Conservation (phyloP, 2,888 invertebrate species). For the Leucophora obtusa region DNA sequence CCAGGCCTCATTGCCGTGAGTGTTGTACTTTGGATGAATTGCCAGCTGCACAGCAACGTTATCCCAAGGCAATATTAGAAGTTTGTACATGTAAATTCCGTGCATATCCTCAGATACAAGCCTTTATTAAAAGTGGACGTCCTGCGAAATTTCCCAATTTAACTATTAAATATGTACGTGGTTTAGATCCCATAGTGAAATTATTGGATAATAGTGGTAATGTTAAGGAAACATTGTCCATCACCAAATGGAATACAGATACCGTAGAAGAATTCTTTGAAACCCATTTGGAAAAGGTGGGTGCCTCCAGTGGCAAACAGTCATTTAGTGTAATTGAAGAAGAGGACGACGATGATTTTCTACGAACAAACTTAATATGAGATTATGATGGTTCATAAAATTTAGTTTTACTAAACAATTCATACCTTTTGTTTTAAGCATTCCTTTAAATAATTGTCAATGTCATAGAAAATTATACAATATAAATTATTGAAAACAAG, state of each 20-base stretch:
- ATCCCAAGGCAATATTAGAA: slow-evolving; percentile 94
- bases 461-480: slow-evolving; percentile 33
- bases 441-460: slow-evolving; percentile 16
- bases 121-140: slow-evolving; percentile 96
- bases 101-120: slow-evolving; percentile 98
- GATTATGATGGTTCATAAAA: neutral
- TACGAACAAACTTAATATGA: slow-evolving; percentile 80
- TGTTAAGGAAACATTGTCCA: slow-evolving; percentile 92
- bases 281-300: slow-evolving; percentile 85
- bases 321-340: slow-evolving; percentile 78
- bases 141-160: slow-evolving; percentile 94
- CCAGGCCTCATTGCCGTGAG: slow-evolving; percentile 82
- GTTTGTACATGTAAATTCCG: slow-evolving; percentile 99
- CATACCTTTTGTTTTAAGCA: neutral
- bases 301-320: slow-evolving; percentile 70
- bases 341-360: slow-evolving; percentile 77
- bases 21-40: slow-evolving; percentile 89
- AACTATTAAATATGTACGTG: slow-evolving; percentile 94
- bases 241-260: slow-evolving; percentile 99
- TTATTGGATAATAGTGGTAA: slow-evolving; percentile 90
- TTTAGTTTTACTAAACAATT: neutral
- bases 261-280: slow-evolving; percentile 97
- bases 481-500: slow-evolving; percentile 3
- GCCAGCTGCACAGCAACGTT: slow-evolving; percentile 85
- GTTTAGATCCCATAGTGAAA: slow-evolving; percentile 95